Percentiles rank a stretch among this genome's conserved stretches.
Conservation (phyloP, 2,113 vertebrate species). For the Saguinus imperator region DNA sequence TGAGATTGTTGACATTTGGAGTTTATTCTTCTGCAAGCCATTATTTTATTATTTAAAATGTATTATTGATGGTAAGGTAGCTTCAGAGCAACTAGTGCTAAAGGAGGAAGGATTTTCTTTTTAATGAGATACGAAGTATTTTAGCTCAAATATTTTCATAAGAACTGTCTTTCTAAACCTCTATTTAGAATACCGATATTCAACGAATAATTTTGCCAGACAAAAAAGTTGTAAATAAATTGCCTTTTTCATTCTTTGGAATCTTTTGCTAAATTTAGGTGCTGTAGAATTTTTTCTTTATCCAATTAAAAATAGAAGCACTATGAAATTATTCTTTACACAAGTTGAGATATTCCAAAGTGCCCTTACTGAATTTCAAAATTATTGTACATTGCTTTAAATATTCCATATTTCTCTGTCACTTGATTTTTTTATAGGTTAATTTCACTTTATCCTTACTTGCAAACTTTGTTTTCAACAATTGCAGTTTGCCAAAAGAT, state of each 20-base stretch:
- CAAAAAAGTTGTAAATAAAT: constrained; percentile 1
- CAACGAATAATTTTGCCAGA: constrained; percentile 14
- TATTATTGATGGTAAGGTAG: not conserved
- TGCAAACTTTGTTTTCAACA: not conserved
- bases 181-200: not conserved
- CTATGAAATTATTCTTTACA: not conserved
- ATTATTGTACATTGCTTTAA: not conserved
- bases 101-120: not conserved
- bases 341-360: not conserved
- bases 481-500: not conserved
- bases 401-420: not conserved
- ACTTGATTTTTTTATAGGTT: not conserved
- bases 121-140: not conserved
- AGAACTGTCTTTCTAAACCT: not conserved
- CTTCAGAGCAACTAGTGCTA: not conserved
- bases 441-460: not conserved
- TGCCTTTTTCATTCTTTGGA: not conserved
- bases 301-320: constrained; percentile 15
- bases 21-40: not conserved
- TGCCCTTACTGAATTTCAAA: not conserved
- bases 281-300: not conserved
- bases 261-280: constrained; percentile 25
- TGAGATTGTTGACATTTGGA: not conserved
- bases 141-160: not conserved
- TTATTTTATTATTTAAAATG: not conserved